Evolutionary conservation across 2,113 vertebrate genomes (phyloP), one percentile per base, ranked within the genome.

Genomic region (Vidua chalybeata): DNA sequence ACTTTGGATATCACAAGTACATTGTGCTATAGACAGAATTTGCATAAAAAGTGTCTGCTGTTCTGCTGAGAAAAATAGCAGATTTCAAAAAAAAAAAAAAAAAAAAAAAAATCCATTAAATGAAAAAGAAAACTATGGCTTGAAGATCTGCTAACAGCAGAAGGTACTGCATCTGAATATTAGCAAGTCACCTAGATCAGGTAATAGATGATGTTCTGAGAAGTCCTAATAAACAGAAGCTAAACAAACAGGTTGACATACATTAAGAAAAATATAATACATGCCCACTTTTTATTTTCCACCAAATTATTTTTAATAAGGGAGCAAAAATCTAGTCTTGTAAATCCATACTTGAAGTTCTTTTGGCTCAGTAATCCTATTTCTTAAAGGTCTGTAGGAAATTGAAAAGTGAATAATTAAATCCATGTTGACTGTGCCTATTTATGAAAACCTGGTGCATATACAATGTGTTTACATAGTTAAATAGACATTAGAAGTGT

Each of bases 361-460:
- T 61, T 77, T 39, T 67, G 41, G 3, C 22, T 85, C 43, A 55
- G 10, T 43, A 72, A 67, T 76, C 23, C 21, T 3, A 3, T 77
- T 89, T 74, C 43, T 71, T 62, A 48, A 91, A 82, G 37, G 15
- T 8, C 48, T 54, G 1, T 48, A 20, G 7, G 3, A 56, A 43
- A 74, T 19, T 90, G 48, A 51, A 69, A 89, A 67, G 31, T 31
- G 21, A 39, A 7, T 76, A 49, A 71, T 19, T 55, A 76, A 79
- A 67, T 79, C 37, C 33, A 2, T 68, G 77, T 97, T 98, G 98
- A 97, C 89, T 98, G 98, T 98, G 97, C 98, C 98, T 95, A 96
- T 98, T 98, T 98, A 98, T 98, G 97, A 98, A 95, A 98, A 90
- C 96, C 96, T 80, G 68, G 56, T 96, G 45, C 33, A 27, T 72